Evolutionary conservation across 1,140 invertebrate species (phyloP).

Genomic region (Drosophila orena): DNA sequence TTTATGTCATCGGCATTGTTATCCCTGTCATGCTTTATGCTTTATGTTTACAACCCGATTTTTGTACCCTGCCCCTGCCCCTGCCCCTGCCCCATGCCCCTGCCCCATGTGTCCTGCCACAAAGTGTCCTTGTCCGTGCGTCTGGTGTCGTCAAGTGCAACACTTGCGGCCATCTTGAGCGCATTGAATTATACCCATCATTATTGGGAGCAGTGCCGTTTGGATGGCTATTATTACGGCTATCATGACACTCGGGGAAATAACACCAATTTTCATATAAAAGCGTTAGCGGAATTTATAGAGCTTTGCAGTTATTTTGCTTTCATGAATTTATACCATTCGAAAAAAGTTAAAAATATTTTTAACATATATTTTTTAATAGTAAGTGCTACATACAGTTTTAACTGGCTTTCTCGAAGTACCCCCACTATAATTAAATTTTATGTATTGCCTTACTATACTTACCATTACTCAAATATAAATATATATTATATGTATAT

Average conservation of each 20-base stretch:
- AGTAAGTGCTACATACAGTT: too few relatives aligned
- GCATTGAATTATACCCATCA: constrained; percentile 61
- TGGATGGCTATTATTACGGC: constrained; percentile 14
- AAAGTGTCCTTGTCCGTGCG: constrained; percentile 8
- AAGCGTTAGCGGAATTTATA: background rate
- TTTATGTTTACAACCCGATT: constrained; percentile 64
- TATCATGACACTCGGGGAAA: constrained; percentile 6
- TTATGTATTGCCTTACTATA: too few relatives aligned
- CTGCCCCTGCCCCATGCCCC: background rate
- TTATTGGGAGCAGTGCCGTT: constrained; percentile 30
- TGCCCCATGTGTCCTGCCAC: background rate
- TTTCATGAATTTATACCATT: too few relatives aligned
- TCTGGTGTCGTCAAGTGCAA: constrained; percentile 56
- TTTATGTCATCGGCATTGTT: constrained; percentile 65
- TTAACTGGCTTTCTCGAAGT: too few relatives aligned
- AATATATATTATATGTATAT: too few relatives aligned
- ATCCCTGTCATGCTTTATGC: constrained; percentile 67
- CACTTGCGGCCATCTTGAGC: constrained; percentile 61
- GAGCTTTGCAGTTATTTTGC: too few relatives aligned
- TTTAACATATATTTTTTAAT: too few relatives aligned
- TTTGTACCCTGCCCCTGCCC: constrained; percentile 17
- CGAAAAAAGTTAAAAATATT: background rate
- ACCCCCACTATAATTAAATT: too few relatives aligned
- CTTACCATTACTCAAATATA: too few relatives aligned
- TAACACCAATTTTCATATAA: background rate